Evolutionary conservation across 2,797 vertebrate genomes (phyloP).

Genomic region (Gorsachius magnificus): DNA sequence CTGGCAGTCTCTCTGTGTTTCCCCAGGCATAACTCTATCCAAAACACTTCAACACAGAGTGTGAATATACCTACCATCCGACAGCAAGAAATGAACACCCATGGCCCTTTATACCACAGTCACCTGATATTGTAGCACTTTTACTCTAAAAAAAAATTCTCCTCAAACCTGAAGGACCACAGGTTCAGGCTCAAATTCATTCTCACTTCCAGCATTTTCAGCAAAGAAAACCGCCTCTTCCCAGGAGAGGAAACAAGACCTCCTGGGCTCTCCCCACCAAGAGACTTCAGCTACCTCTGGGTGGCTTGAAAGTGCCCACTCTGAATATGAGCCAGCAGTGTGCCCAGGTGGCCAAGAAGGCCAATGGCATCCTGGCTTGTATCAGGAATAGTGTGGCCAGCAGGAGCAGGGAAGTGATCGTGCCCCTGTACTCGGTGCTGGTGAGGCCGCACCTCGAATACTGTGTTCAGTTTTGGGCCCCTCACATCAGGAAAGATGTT

Average conservation of each 20-base stretch:
- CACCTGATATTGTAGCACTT: background rate
- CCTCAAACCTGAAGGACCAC: background rate
- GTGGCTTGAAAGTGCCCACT: background rate
- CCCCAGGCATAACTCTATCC: background rate
- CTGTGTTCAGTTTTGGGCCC: no score
- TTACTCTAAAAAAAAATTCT: background rate
- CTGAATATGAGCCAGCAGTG: no score
- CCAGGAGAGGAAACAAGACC: background rate
- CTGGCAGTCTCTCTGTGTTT: background rate
- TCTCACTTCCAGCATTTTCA: background rate
- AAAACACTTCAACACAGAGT: background rate
- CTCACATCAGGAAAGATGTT: no score
- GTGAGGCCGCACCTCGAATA: no score
- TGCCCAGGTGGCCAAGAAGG: no score
- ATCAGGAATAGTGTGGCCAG: no score
- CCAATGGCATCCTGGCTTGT: no score
- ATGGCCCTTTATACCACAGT: accelerated
- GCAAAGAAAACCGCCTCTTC: background rate
- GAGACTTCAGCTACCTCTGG: background rate
- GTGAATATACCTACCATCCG: background rate
- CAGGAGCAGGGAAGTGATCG: no score
- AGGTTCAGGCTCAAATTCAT: background rate
- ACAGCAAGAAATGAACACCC: background rate
- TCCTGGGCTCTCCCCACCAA: background rate
- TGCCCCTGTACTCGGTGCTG: no score